Conservation (phyloP, 2,888 invertebrate species). For the Synergus laeviventris region DNA sequence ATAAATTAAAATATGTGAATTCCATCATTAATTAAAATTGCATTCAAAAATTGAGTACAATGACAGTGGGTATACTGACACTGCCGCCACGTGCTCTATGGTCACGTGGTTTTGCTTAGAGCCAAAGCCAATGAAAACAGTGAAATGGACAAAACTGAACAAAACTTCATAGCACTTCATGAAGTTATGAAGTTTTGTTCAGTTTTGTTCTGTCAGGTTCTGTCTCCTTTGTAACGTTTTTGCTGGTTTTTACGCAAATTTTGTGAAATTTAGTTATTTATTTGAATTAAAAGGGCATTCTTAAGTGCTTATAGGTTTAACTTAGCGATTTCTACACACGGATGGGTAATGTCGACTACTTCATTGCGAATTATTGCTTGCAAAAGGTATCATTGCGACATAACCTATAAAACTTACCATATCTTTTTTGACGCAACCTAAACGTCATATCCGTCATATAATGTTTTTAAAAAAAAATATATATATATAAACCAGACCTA, state of each 20-base stretch:
- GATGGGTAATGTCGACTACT: slow-evolving; percentile 27
- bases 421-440: neutral
- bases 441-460: neutral
- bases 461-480: neutral
- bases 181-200: no score
- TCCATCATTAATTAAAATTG: no score
- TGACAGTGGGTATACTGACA: no score
- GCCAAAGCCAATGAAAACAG: slow-evolving; percentile 25
- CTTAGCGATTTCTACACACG: slow-evolving; percentile 3
- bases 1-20: no score
- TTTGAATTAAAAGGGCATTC: neutral
- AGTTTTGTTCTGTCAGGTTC: no score
- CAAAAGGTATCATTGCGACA: slow-evolving; percentile 4
- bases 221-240: no score
- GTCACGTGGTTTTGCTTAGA: neutral
- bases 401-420: slow-evolving; percentile 7
- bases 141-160: no score
- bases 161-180: no score
- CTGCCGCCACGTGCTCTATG: neutral
- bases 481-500: neutral
- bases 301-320: neutral
- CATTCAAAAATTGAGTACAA: neutral
- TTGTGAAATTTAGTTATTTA: neutral
- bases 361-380: slow-evolving; percentile 12
- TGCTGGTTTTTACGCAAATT: no score